phyloP scores from a whole-genome alignment of 1,140 invertebrate genomes.

The Eriosoma lanigerum region DNA sequence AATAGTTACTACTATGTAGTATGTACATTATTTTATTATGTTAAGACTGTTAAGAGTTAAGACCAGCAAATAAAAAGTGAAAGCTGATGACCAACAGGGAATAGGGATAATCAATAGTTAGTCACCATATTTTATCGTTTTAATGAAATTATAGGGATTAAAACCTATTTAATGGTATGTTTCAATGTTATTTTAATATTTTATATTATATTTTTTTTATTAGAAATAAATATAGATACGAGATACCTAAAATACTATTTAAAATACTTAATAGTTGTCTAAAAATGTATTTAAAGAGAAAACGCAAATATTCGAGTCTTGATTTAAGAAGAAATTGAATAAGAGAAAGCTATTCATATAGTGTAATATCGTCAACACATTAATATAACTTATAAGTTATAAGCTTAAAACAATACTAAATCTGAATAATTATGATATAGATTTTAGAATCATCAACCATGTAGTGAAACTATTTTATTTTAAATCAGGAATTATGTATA shows the following conservation, averaged over 20 bases:
- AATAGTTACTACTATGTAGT: too few species aligned
- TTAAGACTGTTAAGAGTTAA: too few species aligned
- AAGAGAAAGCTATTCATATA: conserved; percentile 24
- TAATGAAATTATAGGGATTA: neutral
- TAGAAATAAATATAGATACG: neutral
- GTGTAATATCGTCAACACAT: neutral
- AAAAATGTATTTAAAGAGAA: conserved; percentile 7
- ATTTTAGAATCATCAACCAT: neutral
- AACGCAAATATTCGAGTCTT: conserved; percentile 20
- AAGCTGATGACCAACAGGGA: neutral
- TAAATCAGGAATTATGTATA: neutral
- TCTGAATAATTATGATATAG: too few species aligned
- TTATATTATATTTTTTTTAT: neutral
- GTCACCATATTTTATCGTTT: neutral
- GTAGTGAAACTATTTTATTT: neutral
- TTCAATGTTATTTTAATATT: too few species aligned
- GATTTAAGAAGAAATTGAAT: neutral
- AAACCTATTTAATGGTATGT: neutral
- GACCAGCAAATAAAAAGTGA: conserved; percentile 12
- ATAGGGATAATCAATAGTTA: neutral
- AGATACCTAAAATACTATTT: neutral
- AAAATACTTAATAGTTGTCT: neutral
- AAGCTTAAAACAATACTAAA: too few species aligned
- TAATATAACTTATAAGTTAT: neutral
- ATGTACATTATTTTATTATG: too few species aligned